phyloP scores from a whole-genome alignment of 2,113 vertebrate genomes.

The Thermophis baileyi region DNA sequence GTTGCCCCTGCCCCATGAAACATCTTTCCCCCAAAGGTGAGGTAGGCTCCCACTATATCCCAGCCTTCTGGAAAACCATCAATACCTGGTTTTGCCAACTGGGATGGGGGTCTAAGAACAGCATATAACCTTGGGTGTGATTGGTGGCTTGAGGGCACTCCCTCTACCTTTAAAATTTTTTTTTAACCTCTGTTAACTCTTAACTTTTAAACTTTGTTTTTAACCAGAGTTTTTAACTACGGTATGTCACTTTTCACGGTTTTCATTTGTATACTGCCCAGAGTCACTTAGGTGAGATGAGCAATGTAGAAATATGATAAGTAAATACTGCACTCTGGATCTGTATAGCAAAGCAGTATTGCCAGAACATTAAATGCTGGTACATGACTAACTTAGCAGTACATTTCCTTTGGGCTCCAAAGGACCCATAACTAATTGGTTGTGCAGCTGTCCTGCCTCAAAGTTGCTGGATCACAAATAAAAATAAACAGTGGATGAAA shows the following conservation, averaged over 20 bases:
- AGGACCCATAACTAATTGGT: not conserved
- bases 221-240: not conserved
- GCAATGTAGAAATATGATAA: not conserved
- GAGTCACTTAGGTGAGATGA: not conserved
- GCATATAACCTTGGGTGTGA: not conserved
- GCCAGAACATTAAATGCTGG: not conserved
- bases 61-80: not conserved
- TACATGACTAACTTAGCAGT: not conserved
- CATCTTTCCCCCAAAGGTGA: not conserved
- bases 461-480: not conserved
- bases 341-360: not conserved
- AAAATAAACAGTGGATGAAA: not conserved
- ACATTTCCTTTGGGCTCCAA: not conserved
- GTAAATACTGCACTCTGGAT: not conserved
- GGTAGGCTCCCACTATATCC: not conserved
- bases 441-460: not conserved
- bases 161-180: not conserved
- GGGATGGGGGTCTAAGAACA: not conserved
- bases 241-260: not conserved
- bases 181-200: not conserved
- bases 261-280: not conserved
- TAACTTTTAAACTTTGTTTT: not conserved
- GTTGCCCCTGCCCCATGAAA: not conserved
- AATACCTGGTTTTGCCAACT: not conserved
- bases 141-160: not conserved